Conservation (phyloP, 2,888 invertebrate genomes). For the Pyrochroa serraticornis region DNA sequence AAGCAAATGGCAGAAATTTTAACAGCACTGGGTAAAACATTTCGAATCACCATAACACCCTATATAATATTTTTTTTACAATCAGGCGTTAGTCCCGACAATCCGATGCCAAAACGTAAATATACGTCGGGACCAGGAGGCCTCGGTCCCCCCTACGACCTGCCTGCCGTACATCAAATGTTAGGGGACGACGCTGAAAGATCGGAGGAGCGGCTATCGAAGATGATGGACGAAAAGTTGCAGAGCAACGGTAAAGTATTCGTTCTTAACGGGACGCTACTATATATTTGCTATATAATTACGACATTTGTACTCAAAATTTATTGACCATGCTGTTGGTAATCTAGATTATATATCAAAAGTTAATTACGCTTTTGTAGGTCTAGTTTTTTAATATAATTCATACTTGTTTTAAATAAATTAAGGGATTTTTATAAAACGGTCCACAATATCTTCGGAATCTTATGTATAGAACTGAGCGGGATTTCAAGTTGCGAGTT, state of each 20-base stretch:
- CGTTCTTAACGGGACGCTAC: background rate
- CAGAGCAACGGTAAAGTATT: constrained; percentile 50
- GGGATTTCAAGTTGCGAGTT: too few relatives aligned
- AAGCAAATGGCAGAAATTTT: constrained; percentile 95
- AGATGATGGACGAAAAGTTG: constrained; percentile 59
- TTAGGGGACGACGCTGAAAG: constrained; percentile 42
- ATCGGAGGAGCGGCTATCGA: constrained; percentile 47
- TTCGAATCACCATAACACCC: background rate
- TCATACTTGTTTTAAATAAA: too few relatives aligned
- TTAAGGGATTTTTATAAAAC: too few relatives aligned
- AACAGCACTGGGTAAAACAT: constrained; percentile 77
- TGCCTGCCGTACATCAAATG: constrained; percentile 47
- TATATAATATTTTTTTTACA: constrained; percentile 12
- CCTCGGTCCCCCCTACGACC: constrained; percentile 49
- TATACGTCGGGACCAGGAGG: constrained; percentile 52
- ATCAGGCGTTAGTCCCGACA: constrained; percentile 75
- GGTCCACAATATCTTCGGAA: too few relatives aligned
- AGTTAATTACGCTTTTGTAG: too few relatives aligned
- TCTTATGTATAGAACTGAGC: too few relatives aligned
- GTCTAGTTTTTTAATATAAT: too few relatives aligned
- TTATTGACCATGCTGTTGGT: too few relatives aligned
- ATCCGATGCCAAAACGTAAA: constrained; percentile 72
- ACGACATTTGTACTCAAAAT: too few relatives aligned
- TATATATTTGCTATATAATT: background rate
- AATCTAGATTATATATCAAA: too few relatives aligned